Conservation (phyloP, 2,797 vertebrate genomes). For the Ceyx erithaca region DNA sequence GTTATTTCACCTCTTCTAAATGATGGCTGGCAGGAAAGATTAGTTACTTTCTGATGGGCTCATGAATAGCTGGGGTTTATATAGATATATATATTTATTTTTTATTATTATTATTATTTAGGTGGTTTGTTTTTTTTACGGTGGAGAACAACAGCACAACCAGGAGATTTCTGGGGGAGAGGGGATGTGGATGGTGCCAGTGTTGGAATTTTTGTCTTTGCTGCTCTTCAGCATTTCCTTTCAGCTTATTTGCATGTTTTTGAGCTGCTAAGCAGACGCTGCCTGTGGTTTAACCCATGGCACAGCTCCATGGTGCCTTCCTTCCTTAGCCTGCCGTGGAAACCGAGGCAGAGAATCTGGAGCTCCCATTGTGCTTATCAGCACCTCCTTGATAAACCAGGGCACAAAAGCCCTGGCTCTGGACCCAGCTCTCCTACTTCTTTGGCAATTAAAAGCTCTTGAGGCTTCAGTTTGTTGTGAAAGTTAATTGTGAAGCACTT, state of each 20-base stretch:
- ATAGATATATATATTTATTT: too few relatives aligned
- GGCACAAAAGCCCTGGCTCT: too few relatives aligned
- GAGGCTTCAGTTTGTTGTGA: conserved; percentile 57
- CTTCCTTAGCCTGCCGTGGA: neutral
- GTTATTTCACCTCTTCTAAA: neutral
- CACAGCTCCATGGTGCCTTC: neutral
- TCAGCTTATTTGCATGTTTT: neutral
- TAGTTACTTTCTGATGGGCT: neutral
- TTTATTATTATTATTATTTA: too few relatives aligned
- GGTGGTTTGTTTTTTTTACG: neutral
- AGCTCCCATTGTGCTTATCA: neutral
- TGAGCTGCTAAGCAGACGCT: neutral
- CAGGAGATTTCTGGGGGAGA: neutral
- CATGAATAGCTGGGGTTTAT: too few relatives aligned
- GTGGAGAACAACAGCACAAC: neutral
- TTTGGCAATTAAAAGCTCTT: conserved; percentile 6
- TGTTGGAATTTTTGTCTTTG: neutral
- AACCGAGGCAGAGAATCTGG: fast-evolving
- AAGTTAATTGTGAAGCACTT: conserved; percentile 15
- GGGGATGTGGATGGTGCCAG: neutral
- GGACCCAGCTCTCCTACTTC: neutral
- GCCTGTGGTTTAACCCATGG: neutral
- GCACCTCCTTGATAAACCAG: too few relatives aligned
- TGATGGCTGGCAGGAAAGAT: neutral
- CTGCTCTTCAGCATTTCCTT: neutral